A percentile compares a stretch with the other conserved stretches of the same genome.
Conservation (phyloP, 1,140 invertebrate species). For the Listronotus oregonensis region DNA sequence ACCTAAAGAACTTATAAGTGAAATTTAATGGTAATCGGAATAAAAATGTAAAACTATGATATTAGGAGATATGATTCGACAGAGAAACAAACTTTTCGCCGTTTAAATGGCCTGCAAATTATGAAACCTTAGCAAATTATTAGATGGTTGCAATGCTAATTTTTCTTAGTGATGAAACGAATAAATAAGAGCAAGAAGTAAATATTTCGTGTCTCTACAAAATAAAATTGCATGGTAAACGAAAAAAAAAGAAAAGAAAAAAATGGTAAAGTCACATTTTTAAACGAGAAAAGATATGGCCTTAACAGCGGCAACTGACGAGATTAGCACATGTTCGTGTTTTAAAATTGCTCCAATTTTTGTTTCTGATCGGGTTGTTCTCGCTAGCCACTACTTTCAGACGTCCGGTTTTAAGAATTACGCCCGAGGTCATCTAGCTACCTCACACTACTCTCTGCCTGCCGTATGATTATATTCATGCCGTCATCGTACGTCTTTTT, state of each 20-base stretch:
- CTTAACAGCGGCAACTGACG: conserved; percentile 23
- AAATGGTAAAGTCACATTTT: conserved; percentile 33
- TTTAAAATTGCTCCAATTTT: conserved; percentile 40
- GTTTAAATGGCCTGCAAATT: too few relatives aligned
- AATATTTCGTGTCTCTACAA: conserved; percentile 25
- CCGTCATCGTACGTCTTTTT: conserved; percentile 9
- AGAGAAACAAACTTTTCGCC: too few relatives aligned
- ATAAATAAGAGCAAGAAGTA: conserved; percentile 25
- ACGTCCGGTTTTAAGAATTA: conserved; percentile 35
- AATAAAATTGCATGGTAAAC: conserved; percentile 21
- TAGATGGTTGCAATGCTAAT: background rate
- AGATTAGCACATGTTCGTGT: conserved; percentile 36
- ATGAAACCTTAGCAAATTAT: too few relatives aligned
- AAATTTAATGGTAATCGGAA: too few relatives aligned
- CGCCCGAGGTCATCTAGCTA: conserved; percentile 33
- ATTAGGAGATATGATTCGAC: too few relatives aligned
- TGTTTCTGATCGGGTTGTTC: conserved; percentile 35
- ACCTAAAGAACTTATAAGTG: too few relatives aligned
- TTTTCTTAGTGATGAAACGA: conserved; percentile 11
- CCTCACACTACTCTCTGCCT: conserved; percentile 30
- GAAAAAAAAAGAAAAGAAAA: conserved; percentile 25
- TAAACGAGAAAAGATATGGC: conserved; percentile 20
- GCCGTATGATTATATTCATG: conserved; percentile 32
- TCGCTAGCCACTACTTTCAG: conserved; percentile 33
- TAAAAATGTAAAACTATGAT: too few relatives aligned